Base-by-base conservation (phyloP, 2,797 vertebrate species). In the Varecia variegata region DNA sequence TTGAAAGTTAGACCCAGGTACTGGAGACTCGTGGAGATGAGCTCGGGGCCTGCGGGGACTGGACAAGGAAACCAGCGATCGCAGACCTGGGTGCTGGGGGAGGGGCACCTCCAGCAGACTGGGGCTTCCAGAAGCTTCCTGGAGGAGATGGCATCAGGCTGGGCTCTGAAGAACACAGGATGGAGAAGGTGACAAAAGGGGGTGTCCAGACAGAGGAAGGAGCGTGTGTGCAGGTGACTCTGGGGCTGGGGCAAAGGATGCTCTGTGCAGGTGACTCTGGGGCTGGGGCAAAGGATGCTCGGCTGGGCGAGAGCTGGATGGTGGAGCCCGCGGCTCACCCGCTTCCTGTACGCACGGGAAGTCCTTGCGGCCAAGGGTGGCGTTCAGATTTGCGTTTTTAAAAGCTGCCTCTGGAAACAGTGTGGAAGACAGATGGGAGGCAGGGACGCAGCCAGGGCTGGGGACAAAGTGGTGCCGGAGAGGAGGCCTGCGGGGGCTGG, bases 11-110 rank as follows among this genome's bases (percentile, higher is more conserved):
- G 84, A 17, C 7, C 1, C 14, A 5, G 52, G 4, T 9, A 12
- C 27, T 11, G 56, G 60, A 20, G 45, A 10, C 1, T 3, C 2
- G 0, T 0, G 47, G 43, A 30, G 47, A 8, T 6, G 65, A 32
- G n/a, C 50, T 52, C 54, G 7, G 7, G 5, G 70, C 14, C 21
- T 18, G 30, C 7, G 14, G 18, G 11, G 13, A 38, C 38, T 3
- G 2, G 38, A 10, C 1, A 5, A 35, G 68, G 45, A 40, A 30
- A 30, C 35, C 0, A 7, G 2, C 0, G 0, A 2, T 21, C 0
- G 2, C 1, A 21, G 68, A 4, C 10, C 5, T 21, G 10, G 58
- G 52, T 13, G 10, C 65, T 38, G 40, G 52, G 11, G 21, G 7
- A 14, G 23, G 25, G 18, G 13, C 73, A 65, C 30, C 8, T 7